phyloP scores from a whole-genome alignment of 2,888 invertebrate genomes.

The Troilus luridus region DNA sequence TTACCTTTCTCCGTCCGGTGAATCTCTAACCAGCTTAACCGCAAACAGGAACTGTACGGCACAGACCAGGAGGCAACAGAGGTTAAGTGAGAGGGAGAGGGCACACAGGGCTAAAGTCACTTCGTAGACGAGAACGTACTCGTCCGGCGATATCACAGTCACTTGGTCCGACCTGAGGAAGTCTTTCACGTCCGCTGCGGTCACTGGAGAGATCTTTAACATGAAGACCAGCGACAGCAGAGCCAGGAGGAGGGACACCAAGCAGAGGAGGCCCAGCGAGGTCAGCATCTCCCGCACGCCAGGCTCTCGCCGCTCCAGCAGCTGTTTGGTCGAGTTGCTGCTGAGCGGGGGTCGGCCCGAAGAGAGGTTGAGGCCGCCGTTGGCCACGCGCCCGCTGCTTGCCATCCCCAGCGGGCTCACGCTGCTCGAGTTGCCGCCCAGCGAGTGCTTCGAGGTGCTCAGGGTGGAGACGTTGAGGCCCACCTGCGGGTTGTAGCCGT shows the following conservation, averaged over 20 bases:
- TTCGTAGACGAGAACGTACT: constrained; percentile 91
- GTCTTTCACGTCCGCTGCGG: constrained; percentile 71
- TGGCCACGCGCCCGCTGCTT: constrained; percentile 70
- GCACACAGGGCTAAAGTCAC: constrained; percentile 92
- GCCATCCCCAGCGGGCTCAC: constrained; percentile 73
- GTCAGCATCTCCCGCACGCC: constrained; percentile 86
- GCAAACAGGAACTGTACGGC: constrained; percentile 95
- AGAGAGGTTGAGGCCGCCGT: constrained; percentile 75
- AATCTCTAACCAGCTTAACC: constrained; percentile 90
- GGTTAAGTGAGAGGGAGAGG: constrained; percentile 87
- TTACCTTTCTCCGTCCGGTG: constrained; percentile 82
- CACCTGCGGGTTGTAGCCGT: constrained; percentile 52
- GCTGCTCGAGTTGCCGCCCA: constrained; percentile 73
- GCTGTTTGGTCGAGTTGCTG: constrained; percentile 68
- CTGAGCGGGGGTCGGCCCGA: constrained; percentile 68
- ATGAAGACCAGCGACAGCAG: constrained; percentile 87
- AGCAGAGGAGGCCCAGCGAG: constrained; percentile 86
- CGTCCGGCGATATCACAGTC: constrained; percentile 78
- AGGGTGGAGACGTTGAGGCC: constrained; percentile 70
- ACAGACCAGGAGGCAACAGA: constrained; percentile 93
- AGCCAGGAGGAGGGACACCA: constrained; percentile 87
- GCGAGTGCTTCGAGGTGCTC: constrained; percentile 77
- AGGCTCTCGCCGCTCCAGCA: constrained; percentile 66
- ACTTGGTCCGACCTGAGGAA: constrained; percentile 73
- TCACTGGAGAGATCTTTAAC: constrained; percentile 84